These are phyloP conservation scores for Lophius americanus DNA, from an alignment of 2,797 vertebrate species.

Conservation along the genomic window DNA sequence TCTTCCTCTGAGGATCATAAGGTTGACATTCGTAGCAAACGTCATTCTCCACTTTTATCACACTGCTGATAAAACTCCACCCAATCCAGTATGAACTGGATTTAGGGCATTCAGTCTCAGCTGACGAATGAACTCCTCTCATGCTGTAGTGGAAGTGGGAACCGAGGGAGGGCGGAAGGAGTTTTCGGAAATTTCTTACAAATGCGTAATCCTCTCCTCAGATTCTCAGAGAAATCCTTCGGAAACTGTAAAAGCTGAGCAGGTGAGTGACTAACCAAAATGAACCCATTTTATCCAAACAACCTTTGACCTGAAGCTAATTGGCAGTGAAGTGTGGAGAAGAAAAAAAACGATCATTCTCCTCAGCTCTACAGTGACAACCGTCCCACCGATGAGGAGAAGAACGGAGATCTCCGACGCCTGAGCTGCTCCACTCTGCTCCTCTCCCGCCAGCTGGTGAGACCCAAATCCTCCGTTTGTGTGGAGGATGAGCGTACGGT, in stretches of 20 bases:
- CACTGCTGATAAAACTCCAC: constrained; percentile 1
- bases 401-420: constrained; percentile 14
- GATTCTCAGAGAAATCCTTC: not conserved
- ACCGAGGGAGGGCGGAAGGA: not conserved
- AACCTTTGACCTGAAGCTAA: no score
- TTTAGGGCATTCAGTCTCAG: not conserved
- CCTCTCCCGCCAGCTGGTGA: constrained; percentile 44
- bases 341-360: no score
- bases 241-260: constrained; percentile 9
- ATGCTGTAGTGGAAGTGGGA: not conserved
- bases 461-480: constrained; percentile 10
- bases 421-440: constrained; percentile 11
- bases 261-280: constrained; percentile 45
- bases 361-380: constrained; percentile 3
- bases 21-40: no score
- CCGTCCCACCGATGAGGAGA: constrained; percentile 12
- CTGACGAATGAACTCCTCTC: not conserved
- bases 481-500: constrained; percentile 58
- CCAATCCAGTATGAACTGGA: not conserved
- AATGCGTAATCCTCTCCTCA: constrained; percentile 22
- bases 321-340: no score
- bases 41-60: not conserved
- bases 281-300: no score
- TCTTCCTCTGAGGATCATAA: not conserved
- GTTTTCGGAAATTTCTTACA: not conserved